These are phyloP conservation scores for Tinamus major DNA, from an alignment of 2,797 vertebrate species.

Conservation along the genomic window DNA sequence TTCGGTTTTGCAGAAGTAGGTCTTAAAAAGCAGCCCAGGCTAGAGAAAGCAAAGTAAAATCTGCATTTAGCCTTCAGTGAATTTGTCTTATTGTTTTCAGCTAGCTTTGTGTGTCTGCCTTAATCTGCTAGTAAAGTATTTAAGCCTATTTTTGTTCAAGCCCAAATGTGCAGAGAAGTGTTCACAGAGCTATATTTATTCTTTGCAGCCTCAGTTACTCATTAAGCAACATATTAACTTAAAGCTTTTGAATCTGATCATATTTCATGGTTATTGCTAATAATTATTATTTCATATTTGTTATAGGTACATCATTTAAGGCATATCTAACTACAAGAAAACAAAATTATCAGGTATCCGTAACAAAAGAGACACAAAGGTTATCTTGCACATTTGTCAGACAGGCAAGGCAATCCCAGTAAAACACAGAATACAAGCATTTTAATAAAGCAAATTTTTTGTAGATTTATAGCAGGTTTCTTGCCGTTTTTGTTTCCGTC, in stretches of 20 bases:
- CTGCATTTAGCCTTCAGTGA: neutral
- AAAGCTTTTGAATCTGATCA: neutral
- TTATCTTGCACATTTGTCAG: neutral
- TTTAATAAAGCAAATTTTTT: neutral
- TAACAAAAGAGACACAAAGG: neutral
- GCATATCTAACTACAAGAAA: neutral
- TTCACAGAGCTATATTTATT: neutral
- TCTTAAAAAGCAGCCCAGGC: neutral
- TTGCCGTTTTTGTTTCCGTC: neutral
- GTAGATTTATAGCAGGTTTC: neutral
- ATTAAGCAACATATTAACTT: neutral
- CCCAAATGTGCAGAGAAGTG: neutral
- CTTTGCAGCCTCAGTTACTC: neutral
- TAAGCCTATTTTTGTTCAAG: neutral
- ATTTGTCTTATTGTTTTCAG: neutral
- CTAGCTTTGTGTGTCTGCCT: neutral
- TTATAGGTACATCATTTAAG: neutral
- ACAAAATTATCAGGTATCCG: neutral
- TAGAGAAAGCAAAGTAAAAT: neutral
- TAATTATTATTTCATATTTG: neutral
- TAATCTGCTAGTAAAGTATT: neutral
- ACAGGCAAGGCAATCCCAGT: neutral
- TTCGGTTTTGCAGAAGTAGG: neutral
- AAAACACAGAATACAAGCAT: neutral
- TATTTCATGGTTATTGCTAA: neutral